Evolutionary conservation across 2,797 vertebrate genomes (phyloP).

Genomic region (Apodemus agrarius): DNA sequence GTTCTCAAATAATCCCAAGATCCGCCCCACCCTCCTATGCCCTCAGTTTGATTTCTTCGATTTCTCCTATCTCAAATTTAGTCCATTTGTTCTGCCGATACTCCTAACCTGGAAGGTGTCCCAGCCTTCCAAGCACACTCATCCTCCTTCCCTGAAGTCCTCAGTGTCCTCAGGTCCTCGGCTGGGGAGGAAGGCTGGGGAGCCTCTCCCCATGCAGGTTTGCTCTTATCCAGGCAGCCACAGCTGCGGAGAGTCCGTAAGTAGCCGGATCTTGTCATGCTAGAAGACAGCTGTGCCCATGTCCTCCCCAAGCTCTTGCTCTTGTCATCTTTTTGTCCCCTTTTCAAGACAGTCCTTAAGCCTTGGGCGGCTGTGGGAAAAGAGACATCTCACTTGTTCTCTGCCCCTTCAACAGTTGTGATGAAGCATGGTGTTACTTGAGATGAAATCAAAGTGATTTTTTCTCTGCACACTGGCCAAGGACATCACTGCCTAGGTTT

Average conservation of each 20-base stretch:
- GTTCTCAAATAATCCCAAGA: neutral
- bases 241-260: neutral
- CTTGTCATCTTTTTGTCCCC: too few relatives aligned
- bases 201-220: neutral
- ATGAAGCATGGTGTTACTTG: constrained; percentile 23
- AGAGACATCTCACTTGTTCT: too few relatives aligned
- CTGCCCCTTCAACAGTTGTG: neutral
- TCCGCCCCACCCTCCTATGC: neutral
- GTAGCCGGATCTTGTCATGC: neutral
- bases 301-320: neutral
- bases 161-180: neutral
- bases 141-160: neutral
- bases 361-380: neutral
- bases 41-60: too few relatives aligned
- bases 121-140: neutral
- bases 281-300: neutral
- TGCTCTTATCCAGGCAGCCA: neutral
- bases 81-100: neutral
- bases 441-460: constrained; percentile 33
- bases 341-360: neutral
- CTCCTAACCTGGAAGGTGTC: too few relatives aligned
- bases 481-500: neutral
- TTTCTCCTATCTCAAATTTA: neutral
- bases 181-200: neutral
- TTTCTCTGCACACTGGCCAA: constrained; percentile 14